Conservation (phyloP, 2,113 vertebrate species). For the Apaloderma vittatum region DNA sequence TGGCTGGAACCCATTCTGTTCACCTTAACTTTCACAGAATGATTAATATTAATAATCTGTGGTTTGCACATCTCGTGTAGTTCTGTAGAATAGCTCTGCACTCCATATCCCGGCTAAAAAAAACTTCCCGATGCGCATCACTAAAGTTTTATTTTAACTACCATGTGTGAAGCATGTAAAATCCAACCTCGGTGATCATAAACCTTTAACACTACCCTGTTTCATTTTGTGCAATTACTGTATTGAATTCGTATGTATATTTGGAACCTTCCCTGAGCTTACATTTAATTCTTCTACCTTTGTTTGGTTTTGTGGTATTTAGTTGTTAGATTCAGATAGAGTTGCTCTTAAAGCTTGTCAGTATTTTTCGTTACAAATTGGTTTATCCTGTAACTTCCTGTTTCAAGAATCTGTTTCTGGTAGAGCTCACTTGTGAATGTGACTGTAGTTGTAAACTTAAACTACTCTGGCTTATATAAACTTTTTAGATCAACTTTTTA, state of each 20-base stretch:
- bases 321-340: conserved; percentile 60
- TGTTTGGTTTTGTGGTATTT: conserved; percentile 68
- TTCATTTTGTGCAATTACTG: conserved; percentile 79
- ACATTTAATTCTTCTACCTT: conserved; percentile 58
- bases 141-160: conserved; percentile 52
- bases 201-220: conserved; percentile 65
- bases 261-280: conserved; percentile 73
- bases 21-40: conserved; percentile 66
- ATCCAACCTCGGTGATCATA: conserved; percentile 56
- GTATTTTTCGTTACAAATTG: conserved; percentile 65
- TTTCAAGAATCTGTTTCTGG: conserved; percentile 23
- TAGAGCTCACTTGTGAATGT: conserved; percentile 64
- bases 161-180: conserved; percentile 72
- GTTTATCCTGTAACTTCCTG: conserved; percentile 61
- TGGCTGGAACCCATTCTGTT: conserved; percentile 64
- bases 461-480: conserved; percentile 69
- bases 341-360: conserved; percentile 63
- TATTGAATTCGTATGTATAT: conserved; percentile 79
- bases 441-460: conserved; percentile 67
- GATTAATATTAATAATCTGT: conserved; percentile 47
- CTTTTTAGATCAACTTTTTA: conserved; percentile 74
- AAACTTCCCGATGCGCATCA: conserved; percentile 9
- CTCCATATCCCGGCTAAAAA: conserved; percentile 2
- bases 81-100: conserved; percentile 66
- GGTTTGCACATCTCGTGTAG: conserved; percentile 73